A percentile compares a stretch with the other conserved stretches of the same genome.
phyloP scores from a whole-genome alignment of 1,140 invertebrate genomes.

The Oryctes rhinoceros region DNA sequence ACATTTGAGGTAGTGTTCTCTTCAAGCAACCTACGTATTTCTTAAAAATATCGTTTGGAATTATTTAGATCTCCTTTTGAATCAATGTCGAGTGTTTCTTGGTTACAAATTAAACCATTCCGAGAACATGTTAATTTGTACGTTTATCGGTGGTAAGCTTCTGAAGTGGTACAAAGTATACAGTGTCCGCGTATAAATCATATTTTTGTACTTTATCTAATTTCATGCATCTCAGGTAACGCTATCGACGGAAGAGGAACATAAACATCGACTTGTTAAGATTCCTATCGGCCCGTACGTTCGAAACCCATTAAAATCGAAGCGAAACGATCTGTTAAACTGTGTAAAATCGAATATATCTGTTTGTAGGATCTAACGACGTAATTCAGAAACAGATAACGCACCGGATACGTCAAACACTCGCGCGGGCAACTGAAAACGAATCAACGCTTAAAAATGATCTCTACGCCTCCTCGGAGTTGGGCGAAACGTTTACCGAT shows the following conservation, averaged over 20 bases:
- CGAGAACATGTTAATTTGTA: too few relatives aligned
- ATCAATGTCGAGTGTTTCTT: too few relatives aligned
- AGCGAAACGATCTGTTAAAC: conserved; percentile 32
- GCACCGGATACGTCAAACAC: not conserved
- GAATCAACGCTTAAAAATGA: conserved; percentile 7
- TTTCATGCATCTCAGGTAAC: not conserved
- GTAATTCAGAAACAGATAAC: conserved; percentile 24
- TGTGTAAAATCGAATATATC: conserved; percentile 20
- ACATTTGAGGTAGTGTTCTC: too few relatives aligned
- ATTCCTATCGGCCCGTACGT: not conserved
- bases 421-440: not conserved
- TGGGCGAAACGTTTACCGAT: not conserved
- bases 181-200: not conserved
- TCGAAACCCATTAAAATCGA: conserved; percentile 28
- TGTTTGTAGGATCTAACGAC: not conserved
- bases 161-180: too few relatives aligned
- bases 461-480: not conserved
- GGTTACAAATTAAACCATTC: too few relatives aligned
- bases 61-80: too few relatives aligned
- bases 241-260: not conserved
- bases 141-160: too few relatives aligned
- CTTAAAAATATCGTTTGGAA: too few relatives aligned
- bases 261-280: conserved; percentile 20
- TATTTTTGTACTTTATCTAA: not conserved
- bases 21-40: too few relatives aligned